Evolutionary conservation across 1,140 invertebrate genomes (phyloP).

Genomic region (Papilio polytes): DNA sequence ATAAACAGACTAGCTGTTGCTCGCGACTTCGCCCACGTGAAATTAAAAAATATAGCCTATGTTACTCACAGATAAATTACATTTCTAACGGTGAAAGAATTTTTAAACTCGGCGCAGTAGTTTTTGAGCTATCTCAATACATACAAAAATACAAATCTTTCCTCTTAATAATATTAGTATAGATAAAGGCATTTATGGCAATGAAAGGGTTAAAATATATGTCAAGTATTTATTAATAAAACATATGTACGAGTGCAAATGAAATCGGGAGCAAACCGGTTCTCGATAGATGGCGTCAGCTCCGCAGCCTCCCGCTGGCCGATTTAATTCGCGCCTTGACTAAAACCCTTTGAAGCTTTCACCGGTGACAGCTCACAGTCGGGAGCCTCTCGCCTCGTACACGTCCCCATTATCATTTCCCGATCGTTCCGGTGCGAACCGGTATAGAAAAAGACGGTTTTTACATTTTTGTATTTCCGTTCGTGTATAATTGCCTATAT

Average conservation of each 20-base stretch:
- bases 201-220: too few relatives aligned
- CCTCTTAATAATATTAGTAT: too few relatives aligned
- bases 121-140: too few relatives aligned
- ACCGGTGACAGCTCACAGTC: constrained; percentile 73
- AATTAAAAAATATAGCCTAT: too few relatives aligned
- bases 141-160: too few relatives aligned
- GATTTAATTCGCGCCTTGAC: constrained; percentile 78
- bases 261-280: constrained; percentile 60
- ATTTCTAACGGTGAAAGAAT: too few relatives aligned
- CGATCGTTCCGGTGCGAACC: constrained; percentile 50
- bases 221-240: neutral
- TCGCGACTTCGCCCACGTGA: too few relatives aligned
- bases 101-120: too few relatives aligned
- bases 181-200: too few relatives aligned
- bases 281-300: constrained; percentile 63
- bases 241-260: constrained; percentile 27
- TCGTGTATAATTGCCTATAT: constrained; percentile 34
- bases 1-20: too few relatives aligned
- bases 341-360: constrained; percentile 78
- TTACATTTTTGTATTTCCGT: constrained; percentile 21
- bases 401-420: constrained; percentile 67
- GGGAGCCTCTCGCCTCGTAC: constrained; percentile 66
- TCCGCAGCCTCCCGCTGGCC: constrained; percentile 72
- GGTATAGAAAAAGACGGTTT: constrained; percentile 38
- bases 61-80: too few relatives aligned